These are phyloP conservation scores for Streptopelia turtur DNA, from an alignment of 2,797 vertebrate genomes.

Conservation along the genomic window DNA sequence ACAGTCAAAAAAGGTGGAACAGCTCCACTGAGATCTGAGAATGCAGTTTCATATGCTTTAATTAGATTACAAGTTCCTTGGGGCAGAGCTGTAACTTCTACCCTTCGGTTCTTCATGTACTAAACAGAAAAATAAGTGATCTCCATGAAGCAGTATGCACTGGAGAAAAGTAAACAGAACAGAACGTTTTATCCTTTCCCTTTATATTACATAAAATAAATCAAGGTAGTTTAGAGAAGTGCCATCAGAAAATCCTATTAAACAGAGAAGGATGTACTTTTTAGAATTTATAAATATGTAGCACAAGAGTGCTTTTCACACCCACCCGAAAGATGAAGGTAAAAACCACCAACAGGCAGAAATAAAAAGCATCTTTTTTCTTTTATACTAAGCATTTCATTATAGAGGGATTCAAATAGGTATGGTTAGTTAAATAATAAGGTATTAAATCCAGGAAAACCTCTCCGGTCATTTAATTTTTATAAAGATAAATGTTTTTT, in stretches of 20 bases:
- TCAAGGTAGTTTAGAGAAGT: constrained; percentile 16
- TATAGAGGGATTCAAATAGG: neutral
- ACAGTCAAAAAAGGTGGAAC: constrained; percentile 34
- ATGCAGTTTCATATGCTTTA: constrained; percentile 33
- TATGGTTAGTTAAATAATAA: neutral
- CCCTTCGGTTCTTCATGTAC: neutral
- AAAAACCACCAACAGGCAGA: neutral
- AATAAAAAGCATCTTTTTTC: neutral
- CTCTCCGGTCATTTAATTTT: neutral
- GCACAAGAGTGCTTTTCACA: neutral
- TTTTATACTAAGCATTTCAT: neutral
- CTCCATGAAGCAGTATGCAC: neutral
- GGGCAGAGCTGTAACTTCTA: constrained; percentile 26
- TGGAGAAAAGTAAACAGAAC: neutral
- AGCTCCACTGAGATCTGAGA: constrained; percentile 46
- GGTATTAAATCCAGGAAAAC: neutral
- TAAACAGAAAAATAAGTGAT: constrained; percentile 21
- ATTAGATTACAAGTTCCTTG: constrained; percentile 57
- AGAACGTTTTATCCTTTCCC: constrained; percentile 2
- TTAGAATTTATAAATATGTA: constrained; percentile 1
- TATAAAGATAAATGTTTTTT: neutral
- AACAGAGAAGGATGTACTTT: neutral
- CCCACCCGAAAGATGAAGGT: neutral
- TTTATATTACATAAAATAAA: constrained; percentile 27
- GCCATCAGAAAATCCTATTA: constrained; percentile 20